phyloP scores from a whole-genome alignment of 2,797 vertebrate genomes.

The Eulemur mongoz region DNA sequence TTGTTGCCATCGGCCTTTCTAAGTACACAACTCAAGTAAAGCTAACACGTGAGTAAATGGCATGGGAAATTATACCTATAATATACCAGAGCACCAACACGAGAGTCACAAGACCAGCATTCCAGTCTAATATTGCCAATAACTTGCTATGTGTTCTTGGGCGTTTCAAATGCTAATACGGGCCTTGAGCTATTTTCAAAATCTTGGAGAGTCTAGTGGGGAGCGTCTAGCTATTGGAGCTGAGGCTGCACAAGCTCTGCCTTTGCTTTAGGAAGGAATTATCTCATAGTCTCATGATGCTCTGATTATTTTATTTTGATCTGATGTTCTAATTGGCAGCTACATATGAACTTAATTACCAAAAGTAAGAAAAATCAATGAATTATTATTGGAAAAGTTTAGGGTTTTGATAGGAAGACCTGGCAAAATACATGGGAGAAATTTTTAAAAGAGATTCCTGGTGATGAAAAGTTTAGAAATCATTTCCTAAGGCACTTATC shows the following conservation, averaged over 20 bases:
- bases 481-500: neutral
- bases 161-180: neutral
- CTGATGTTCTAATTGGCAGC: neutral
- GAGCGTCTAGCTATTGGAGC: neutral
- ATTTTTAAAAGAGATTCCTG: neutral
- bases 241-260: neutral
- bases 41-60: neutral
- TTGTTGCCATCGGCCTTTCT: neutral
- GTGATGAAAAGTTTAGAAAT: neutral
- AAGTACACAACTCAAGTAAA: neutral
- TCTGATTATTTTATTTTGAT: conserved; percentile 33
- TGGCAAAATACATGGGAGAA: neutral
- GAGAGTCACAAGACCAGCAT: neutral
- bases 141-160: neutral
- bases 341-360: neutral
- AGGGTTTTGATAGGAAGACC: neutral
- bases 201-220: neutral
- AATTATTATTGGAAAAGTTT: neutral
- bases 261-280: conserved; percentile 27
- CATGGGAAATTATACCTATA: neutral
- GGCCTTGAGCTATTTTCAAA: conserved; percentile 4
- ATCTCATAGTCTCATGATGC: neutral
- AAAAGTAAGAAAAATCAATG: neutral
- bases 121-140: neutral
- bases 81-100: neutral